phyloP scores from a whole-genome alignment of 2,888 invertebrate genomes.

The Phortica magna region DNA sequence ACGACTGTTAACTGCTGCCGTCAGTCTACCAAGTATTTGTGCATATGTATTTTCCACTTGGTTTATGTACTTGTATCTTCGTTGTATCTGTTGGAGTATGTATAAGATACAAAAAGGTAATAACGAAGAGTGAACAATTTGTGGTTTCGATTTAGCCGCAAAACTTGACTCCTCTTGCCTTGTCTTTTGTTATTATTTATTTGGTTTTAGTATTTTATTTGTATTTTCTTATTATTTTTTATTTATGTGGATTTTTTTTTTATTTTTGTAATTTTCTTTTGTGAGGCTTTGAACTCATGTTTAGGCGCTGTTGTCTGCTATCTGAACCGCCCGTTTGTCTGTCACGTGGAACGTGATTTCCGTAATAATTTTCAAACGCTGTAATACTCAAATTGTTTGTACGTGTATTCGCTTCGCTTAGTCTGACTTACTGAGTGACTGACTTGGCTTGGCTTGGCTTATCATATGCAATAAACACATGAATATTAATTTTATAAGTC shows the following conservation, averaged over 20 bases:
- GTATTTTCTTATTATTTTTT: not conserved
- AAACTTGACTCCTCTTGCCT: not conserved
- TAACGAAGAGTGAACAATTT: not conserved
- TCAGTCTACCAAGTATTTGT: not conserved
- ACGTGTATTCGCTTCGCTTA: not conserved
- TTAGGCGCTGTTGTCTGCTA: not conserved
- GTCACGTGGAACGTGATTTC: conserved; percentile 17
- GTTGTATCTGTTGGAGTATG: not conserved
- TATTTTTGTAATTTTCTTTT: conserved; percentile 9
- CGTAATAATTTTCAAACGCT: conserved; percentile 5
- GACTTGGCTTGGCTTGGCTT: not conserved
- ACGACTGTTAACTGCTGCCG: not conserved
- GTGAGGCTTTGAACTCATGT: conserved; percentile 3
- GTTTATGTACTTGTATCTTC: not conserved
- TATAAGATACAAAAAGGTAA: not conserved
- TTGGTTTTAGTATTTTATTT: not conserved
- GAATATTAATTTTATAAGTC: conserved; percentile 10
- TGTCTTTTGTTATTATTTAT: conserved; percentile 1
- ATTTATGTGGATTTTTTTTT: not conserved
- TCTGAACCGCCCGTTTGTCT: not conserved
- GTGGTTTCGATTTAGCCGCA: conserved; percentile 6
- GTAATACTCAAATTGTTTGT: conserved; percentile 3
- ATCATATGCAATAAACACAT: not conserved
- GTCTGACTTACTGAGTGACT: not conserved
- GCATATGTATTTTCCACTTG: not conserved